Evolutionary conservation across 1,140 invertebrate genomes (phyloP).

Genomic region (Lordiphosa collinella): DNA sequence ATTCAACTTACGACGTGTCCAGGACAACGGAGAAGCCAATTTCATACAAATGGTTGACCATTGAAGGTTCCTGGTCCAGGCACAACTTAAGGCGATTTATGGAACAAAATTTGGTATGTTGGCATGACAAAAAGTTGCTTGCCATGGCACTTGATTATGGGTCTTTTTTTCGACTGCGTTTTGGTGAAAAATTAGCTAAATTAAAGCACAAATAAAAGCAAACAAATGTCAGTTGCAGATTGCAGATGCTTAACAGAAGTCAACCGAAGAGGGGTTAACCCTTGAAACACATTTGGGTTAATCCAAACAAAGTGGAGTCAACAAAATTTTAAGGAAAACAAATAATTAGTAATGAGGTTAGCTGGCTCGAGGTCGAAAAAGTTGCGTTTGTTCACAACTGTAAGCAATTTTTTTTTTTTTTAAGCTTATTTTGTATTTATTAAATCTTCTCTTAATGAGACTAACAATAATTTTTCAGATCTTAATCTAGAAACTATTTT

Average conservation of each 20-base stretch:
- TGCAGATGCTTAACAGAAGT: conserved; percentile 6
- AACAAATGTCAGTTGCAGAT: conserved; percentile 61
- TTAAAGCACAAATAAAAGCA: conserved; percentile 52
- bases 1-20: conserved; percentile 69
- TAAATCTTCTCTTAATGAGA: no score
- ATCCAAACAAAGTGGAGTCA: no score
- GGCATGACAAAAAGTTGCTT: conserved; percentile 39
- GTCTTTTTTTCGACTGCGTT: conserved; percentile 14
- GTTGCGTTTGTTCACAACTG: no score
- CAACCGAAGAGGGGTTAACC: no score
- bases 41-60: conserved; percentile 65
- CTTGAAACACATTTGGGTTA: no score
- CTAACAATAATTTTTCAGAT: no score
- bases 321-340: no score
- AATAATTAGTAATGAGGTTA: no score
- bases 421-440: no score
- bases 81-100: conserved; percentile 65
- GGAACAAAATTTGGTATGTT: conserved; percentile 44
- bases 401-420: no score
- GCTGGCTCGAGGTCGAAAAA: no score
- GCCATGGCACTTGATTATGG: conserved; percentile 37
- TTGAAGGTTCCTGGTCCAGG: conserved; percentile 36
- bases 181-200: conserved; percentile 42
- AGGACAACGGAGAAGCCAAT: conserved; percentile 58
- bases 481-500: no score